Base-by-base conservation (phyloP, 2,888 invertebrate species). In the Trachelus stipa region DNA sequence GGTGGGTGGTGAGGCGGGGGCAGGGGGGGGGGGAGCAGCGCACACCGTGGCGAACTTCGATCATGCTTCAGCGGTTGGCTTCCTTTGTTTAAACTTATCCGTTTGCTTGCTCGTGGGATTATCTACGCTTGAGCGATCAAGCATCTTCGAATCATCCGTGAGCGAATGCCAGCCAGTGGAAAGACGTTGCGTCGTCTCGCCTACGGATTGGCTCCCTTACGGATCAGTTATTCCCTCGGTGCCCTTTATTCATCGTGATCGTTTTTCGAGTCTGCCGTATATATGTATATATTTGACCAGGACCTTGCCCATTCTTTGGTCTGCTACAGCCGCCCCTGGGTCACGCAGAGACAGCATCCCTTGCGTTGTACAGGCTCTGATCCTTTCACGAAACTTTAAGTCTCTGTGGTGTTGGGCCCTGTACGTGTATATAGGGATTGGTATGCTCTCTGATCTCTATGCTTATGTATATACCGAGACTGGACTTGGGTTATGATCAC, bases 81-180 rank as follows among this genome's bases (percentile, higher is more conserved):
- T 84, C 87, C 89, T 89, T 89, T 89, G 89, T 89, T 89, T 89
- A 88, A 87, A 87, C 86, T 86, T 85, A 88, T 83, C 85, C 86
- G 88, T 84, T 86, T 85, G 84, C 88, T 79, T 79, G 84, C 81
- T 84, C 86, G 87, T 88, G 87, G 87, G 87, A 87, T 87, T 88
- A 88, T 89, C 87, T 89, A 86, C 87, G 87, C 86, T 87, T 86
- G 87, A 85, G 85, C 87, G 87, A 87, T 87, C 88, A 85, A 84
- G 85, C 86, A 87, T 87, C 88, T 86, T 85, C 84, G 86, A 86
- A 88, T 88, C 85, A 87, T 88, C 87, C 86, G 80, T 84, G 83
- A 85, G 85, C 83, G 81, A 85, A 85, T 85, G 86, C 83, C 76
- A 68, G 34, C 23, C 71, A 69, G 31, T 31, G 78, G 78, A 79